Evolutionary conservation across 2,113 vertebrate genomes (phyloP).

Genomic region (Trachemys scripta): DNA sequence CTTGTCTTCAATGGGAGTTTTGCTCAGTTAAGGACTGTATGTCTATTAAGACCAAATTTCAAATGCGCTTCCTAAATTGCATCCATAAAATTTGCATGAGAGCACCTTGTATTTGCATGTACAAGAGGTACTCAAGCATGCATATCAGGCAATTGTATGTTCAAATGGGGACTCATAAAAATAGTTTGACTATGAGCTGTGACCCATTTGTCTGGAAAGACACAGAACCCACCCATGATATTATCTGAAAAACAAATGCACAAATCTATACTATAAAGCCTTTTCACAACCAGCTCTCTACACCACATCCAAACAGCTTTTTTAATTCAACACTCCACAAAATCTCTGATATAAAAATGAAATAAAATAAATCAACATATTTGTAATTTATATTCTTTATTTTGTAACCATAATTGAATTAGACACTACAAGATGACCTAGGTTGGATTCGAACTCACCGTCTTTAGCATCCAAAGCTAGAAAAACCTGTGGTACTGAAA

Average conservation of each 20-base stretch:
- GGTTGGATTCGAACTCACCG: not conserved
- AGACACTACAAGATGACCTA: not conserved
- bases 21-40: conserved; percentile 59
- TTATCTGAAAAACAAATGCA: not conserved
- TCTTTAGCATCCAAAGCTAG: not conserved
- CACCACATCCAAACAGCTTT: not conserved
- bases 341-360: not conserved
- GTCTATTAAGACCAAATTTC: conserved; percentile 52
- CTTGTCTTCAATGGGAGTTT: conserved; percentile 54
- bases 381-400: not conserved
- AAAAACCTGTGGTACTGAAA: not conserved
- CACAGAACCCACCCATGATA: not conserved
- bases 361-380: not conserved
- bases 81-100: not conserved
- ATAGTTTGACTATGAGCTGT: not conserved
- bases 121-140: not conserved
- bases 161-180: not conserved
- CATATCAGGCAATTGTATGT: not conserved
- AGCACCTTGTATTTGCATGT: not conserved
- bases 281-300: not conserved
- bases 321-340: not conserved
- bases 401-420: not conserved
- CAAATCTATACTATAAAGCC: not conserved
- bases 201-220: not conserved
- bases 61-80: conserved; percentile 30